These are phyloP conservation scores for Axea sp. DNA, from an alignment of 2,888 invertebrate genomes.

Conservation along the genomic window DNA sequence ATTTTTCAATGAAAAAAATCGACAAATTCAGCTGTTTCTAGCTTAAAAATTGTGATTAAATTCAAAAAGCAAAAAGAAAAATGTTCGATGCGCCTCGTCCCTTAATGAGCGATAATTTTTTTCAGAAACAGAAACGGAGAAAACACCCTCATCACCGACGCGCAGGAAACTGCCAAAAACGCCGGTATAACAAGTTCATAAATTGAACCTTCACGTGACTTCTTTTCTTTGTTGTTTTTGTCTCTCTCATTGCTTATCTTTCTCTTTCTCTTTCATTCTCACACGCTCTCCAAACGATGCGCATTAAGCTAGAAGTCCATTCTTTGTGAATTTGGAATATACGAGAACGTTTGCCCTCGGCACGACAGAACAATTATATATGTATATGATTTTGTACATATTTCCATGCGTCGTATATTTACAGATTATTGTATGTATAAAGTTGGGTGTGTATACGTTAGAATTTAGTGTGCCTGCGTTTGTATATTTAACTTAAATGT, in stretches of 20 bases:
- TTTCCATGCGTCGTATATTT: slow-evolving; percentile 61
- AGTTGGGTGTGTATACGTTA: slow-evolving; percentile 60
- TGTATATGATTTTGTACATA: slow-evolving; percentile 62
- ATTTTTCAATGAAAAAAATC: no score
- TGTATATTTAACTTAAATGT: slow-evolving; percentile 57
- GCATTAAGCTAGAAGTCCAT: slow-evolving; percentile 62
- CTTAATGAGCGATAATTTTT: slow-evolving; percentile 56
- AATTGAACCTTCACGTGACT: slow-evolving; percentile 83
- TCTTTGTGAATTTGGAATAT: slow-evolving; percentile 60
- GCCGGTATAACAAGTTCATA: slow-evolving; percentile 89
- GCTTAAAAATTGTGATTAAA: neutral
- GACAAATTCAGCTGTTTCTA: no score
- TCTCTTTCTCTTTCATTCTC: slow-evolving; percentile 67
- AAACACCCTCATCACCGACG: slow-evolving; percentile 93
- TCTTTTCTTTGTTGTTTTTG: slow-evolving; percentile 81
- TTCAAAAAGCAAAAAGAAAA: no score
- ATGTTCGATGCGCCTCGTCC: neutral
- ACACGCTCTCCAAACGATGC: slow-evolving; percentile 64
- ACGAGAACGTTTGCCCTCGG: slow-evolving; percentile 61
- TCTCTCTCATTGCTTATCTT: slow-evolving; percentile 81
- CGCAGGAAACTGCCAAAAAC: slow-evolving; percentile 97
- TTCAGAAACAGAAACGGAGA: slow-evolving; percentile 92
- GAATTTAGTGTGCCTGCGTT: slow-evolving; percentile 63
- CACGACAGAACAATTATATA: slow-evolving; percentile 61
- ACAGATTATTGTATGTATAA: slow-evolving; percentile 51